A percentile compares a stretch with the other conserved stretches of the same genome.
phyloP scores from a whole-genome alignment of 2,797 vertebrate genomes.

The Peromyscus attwateri region DNA sequence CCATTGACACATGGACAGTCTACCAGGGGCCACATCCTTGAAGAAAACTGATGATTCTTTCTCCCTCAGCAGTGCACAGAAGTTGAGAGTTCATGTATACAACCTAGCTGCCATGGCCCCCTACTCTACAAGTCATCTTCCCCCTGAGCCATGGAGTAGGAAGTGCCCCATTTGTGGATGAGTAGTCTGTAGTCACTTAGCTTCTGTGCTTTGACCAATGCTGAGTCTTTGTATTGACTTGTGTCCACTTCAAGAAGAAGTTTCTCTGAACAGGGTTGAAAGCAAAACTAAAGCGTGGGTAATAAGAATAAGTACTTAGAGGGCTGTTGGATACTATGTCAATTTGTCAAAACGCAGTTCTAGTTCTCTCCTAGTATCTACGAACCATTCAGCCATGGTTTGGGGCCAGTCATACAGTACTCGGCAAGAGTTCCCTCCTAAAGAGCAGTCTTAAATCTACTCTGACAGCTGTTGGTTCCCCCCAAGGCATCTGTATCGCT shows the following conservation, averaged over 20 bases:
- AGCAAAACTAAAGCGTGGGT: background rate
- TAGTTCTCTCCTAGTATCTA: no score
- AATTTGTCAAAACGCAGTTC: background rate
- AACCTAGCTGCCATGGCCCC: background rate
- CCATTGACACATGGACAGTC: background rate
- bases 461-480: background rate
- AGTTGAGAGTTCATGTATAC: background rate
- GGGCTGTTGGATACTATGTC: background rate
- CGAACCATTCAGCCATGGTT: background rate
- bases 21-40: background rate
- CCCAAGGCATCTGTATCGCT: background rate
- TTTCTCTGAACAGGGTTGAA: background rate
- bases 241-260: background rate
- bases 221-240: background rate
- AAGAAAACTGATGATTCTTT: background rate
- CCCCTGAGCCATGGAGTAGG: background rate
- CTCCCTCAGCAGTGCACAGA: background rate
- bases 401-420: background rate
- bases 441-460: background rate
- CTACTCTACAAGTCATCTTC: no score
- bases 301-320: no score
- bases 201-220: background rate
- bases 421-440: background rate
- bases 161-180: background rate
- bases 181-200: background rate